Evolutionary conservation across 2,888 invertebrate genomes (phyloP), one percentile per base, ranked within the genome.

Genomic region (Limnephilus lunatus): DNA sequence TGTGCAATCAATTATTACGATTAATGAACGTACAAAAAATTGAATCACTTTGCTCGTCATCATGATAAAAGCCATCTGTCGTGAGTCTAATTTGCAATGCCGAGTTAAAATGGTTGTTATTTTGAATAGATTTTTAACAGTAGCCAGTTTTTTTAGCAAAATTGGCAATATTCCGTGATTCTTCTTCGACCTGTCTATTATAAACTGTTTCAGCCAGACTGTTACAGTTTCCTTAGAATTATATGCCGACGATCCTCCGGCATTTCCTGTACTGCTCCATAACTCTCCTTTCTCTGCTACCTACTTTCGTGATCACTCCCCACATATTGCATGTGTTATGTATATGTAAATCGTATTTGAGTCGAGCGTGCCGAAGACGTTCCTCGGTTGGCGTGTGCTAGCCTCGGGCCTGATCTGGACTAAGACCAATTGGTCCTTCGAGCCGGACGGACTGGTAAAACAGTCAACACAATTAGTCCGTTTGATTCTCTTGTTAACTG

Each of bases 281-380:
- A 88, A 88, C 83, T 80, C 88, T 80, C 88, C 88, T 80, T 88
- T 88, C 88, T 68, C 82, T 31, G 85, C 32, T 91, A 48, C 88
- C 89, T 81, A 82, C 89, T 39, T 87, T 87, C 48, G 89, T 91
- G 91, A 91, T 48, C 91, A 85, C 89, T 89, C 91, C 82, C 53
- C 89, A 89, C 87, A 91, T 91, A 91, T 91, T 82, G 80, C 88
- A 86, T 91, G 91, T 91, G 89, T 91, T 86, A 91, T 68, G 53
- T 68, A 68, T 91, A 91, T 91, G 91, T 91, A 91, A 91, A 91
- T 91, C 87, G 85, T 44, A 30, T 88, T 85, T 31, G 91, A 91
- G 48, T 86, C 91, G 88, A 91, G 91, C 91, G 91, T 91, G 91
- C 91, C 91, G 91, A 91, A 91, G 91, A 91, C 53, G 91, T 82